These are phyloP conservation scores for Megatriorchis doriae DNA, from an alignment of 2,113 vertebrate species.

Conservation along the genomic window DNA sequence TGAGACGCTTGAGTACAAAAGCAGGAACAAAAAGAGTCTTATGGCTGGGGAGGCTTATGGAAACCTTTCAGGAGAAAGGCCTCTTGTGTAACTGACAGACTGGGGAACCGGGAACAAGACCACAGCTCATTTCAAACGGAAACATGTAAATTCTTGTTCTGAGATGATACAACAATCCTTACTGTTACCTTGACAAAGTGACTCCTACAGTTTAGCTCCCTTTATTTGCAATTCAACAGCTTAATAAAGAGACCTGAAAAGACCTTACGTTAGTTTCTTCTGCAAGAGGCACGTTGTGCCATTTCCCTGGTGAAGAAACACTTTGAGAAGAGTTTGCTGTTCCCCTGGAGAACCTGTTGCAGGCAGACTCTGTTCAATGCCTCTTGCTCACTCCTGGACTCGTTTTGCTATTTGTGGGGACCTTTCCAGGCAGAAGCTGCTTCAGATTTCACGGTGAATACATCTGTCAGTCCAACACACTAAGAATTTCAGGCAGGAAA, in stretches of 20 bases:
- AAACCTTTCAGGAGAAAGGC: neutral
- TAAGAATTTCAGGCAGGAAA: neutral
- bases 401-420: neutral
- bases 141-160: neutral
- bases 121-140: neutral
- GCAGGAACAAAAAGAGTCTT: neutral
- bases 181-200: neutral
- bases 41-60: neutral
- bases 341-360: neutral
- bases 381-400: neutral
- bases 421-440: neutral
- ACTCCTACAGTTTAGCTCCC: neutral
- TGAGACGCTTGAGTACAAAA: rapidly evolving
- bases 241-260: neutral
- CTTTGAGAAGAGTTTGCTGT: neutral
- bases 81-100: neutral
- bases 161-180: neutral
- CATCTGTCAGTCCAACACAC: neutral
- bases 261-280: neutral
- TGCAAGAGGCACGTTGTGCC: neutral
- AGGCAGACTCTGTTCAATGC: neutral
- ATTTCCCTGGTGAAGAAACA: neutral
- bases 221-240: neutral
- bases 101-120: neutral
- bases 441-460: neutral